Conservation (phyloP, 2,113 vertebrate species). For the Paraplagusia blochii region DNA sequence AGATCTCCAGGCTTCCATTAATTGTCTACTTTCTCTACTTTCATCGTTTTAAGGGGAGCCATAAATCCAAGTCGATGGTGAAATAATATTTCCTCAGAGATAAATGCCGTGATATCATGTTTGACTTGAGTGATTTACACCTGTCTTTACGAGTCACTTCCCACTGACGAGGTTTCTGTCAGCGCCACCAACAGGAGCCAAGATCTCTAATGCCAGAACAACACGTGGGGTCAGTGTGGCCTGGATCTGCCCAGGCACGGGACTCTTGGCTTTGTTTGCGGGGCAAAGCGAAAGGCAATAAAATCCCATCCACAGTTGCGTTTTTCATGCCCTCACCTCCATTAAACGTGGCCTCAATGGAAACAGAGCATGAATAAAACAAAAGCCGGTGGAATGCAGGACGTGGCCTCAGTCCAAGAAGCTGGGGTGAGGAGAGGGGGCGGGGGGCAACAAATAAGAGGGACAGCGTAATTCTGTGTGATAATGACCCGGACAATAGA, state of each 20-base stretch:
- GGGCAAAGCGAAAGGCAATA: conserved; percentile 37
- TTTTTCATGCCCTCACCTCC: conserved; percentile 42
- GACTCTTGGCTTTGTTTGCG: conserved; percentile 32
- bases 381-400: conserved; percentile 45
- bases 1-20: conserved; percentile 34
- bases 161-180: conserved; percentile 13
- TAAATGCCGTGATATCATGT: conserved; percentile 25
- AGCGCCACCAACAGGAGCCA: conserved; percentile 1
- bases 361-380: conserved; percentile 57
- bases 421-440: conserved; percentile 10
- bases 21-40: conserved; percentile 21
- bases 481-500: conserved; percentile 40
- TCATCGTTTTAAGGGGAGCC: conserved; percentile 32
- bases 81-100: conserved; percentile 36
- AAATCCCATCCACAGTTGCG: conserved; percentile 45
- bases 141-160: conserved; percentile 28
- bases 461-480: conserved; percentile 47
- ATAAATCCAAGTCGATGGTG: conserved; percentile 26
- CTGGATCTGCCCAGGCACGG: conserved; percentile 18
- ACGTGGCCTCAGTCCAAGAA: conserved; percentile 52
- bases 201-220: neutral
- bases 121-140: conserved; percentile 29
- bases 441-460: conserved; percentile 37
- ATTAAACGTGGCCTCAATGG: conserved; percentile 63
- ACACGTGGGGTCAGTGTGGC: conserved; percentile 29